phyloP scores from a whole-genome alignment of 2,797 vertebrate species.

The Neomorphus geoffroyi region DNA sequence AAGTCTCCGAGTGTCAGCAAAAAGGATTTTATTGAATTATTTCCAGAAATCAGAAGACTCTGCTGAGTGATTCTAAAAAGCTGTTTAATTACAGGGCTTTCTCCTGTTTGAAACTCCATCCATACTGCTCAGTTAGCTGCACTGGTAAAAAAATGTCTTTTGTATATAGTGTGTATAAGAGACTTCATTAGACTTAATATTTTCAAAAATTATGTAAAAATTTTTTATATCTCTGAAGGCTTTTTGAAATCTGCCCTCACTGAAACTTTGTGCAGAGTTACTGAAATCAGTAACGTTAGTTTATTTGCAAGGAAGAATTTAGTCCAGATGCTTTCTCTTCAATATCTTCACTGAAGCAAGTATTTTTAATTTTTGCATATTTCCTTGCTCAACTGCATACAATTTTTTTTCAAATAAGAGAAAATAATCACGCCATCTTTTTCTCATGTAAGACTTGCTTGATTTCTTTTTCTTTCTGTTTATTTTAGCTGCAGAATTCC shows the following conservation, averaged over 20 bases:
- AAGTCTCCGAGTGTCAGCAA: neutral
- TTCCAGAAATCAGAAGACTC: neutral
- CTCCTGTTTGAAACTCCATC: neutral
- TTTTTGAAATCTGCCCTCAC: neutral
- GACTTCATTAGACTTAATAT: neutral
- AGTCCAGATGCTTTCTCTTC: neutral
- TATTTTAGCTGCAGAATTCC: slow-evolving; percentile 91
- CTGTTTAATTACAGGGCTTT: neutral
- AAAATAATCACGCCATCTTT: neutral
- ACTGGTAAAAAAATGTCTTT: neutral
- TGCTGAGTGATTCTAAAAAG: neutral
- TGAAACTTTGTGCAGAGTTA: neutral
- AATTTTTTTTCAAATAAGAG: neutral
- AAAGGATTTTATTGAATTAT: neutral
- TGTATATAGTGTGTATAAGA: neutral
- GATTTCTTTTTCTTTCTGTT: slow-evolving; percentile 28
- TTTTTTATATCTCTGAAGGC: neutral
- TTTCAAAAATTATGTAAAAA: neutral
- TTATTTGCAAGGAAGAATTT: neutral
- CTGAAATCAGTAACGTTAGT: neutral
- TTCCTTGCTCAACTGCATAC: neutral
- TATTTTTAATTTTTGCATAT: neutral
- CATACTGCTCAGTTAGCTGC: neutral
- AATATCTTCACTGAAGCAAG: neutral
- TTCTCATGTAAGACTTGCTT: neutral